A percentile compares a stretch with the other conserved stretches of the same genome.
phyloP scores from a whole-genome alignment of 2,113 vertebrate species.

The Heterotilapia buettikoferi region DNA sequence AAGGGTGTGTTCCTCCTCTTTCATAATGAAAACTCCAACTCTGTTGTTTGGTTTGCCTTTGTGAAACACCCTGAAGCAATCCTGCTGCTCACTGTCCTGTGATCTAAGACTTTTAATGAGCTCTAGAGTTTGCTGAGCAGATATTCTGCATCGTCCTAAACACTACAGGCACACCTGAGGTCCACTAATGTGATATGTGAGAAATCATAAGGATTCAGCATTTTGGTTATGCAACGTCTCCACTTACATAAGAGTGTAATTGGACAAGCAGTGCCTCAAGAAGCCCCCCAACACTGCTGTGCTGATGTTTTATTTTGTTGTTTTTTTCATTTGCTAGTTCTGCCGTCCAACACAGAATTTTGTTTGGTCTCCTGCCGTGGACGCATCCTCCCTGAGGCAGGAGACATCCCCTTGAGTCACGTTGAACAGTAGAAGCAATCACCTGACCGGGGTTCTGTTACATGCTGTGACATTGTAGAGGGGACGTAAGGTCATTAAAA shows the following conservation, averaged over 20 bases:
- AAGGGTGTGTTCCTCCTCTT: neutral
- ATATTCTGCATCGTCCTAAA: neutral
- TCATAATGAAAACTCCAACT: neutral
- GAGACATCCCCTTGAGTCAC: neutral
- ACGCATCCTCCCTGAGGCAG: neutral
- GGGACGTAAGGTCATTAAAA: neutral
- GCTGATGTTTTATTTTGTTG: neutral
- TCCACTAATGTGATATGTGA: slow-evolving; percentile 3
- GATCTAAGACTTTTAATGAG: slow-evolving; percentile 46
- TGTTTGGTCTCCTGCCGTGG: slow-evolving; percentile 13
- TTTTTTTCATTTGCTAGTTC: neutral
- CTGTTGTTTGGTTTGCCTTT: slow-evolving; percentile 6
- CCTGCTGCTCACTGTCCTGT: slow-evolving; percentile 14
- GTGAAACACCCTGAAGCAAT: slow-evolving; percentile 17
- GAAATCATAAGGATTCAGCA: slow-evolving; percentile 22
- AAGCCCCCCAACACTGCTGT: neutral
- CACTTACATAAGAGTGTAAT: slow-evolving; percentile 48
- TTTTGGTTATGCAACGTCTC: slow-evolving; percentile 43
- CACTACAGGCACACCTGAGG: slow-evolving; percentile 39
- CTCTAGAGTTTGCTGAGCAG: neutral
- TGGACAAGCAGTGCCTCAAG: slow-evolving; percentile 23
- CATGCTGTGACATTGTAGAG: neutral
- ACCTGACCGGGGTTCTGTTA: neutral
- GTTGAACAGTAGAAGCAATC: neutral
- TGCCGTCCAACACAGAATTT: neutral